Percentiles rank a stretch among this genome's conserved stretches.
Conservation (phyloP, 2,888 invertebrate genomes). For the Hipparchia semele region DNA sequence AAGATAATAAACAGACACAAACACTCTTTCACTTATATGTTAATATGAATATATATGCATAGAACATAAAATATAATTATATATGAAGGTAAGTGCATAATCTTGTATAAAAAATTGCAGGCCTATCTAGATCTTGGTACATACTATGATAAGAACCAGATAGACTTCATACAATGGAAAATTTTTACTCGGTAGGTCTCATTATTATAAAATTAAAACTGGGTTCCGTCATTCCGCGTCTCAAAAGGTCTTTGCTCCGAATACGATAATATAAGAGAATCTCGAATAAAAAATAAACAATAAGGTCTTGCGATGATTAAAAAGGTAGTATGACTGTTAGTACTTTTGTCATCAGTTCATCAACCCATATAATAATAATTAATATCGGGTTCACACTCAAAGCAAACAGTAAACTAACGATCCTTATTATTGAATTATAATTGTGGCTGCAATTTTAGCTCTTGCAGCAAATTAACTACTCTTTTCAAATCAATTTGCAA, state of each 20-base stretch:
- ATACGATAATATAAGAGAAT: not conserved
- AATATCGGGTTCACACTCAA: not conserved
- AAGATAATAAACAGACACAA: no score
- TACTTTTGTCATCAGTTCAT: not conserved
- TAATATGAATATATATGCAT: no score
- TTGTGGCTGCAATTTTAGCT: not conserved
- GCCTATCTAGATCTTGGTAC: not conserved
- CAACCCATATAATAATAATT: not conserved
- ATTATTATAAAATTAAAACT: not conserved
- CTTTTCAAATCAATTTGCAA: no score
- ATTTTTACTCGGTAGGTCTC: constrained; percentile 6
- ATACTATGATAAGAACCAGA: not conserved
- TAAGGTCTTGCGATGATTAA: constrained; percentile 8
- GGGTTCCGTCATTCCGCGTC: not conserved
- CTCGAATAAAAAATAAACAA: constrained; percentile 21
- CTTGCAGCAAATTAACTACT: no score
- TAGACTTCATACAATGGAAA: not conserved
- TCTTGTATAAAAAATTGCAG: not conserved
- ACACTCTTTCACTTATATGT: no score
- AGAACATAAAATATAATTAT: no score
- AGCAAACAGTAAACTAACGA: not conserved
- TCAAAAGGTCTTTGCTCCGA: constrained; percentile 19
- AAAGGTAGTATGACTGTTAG: constrained; percentile 1
- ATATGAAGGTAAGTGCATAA: no score
- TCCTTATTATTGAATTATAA: not conserved